phyloP scores from a whole-genome alignment of 1,140 invertebrate species.

The Saccostrea cuccullata region DNA sequence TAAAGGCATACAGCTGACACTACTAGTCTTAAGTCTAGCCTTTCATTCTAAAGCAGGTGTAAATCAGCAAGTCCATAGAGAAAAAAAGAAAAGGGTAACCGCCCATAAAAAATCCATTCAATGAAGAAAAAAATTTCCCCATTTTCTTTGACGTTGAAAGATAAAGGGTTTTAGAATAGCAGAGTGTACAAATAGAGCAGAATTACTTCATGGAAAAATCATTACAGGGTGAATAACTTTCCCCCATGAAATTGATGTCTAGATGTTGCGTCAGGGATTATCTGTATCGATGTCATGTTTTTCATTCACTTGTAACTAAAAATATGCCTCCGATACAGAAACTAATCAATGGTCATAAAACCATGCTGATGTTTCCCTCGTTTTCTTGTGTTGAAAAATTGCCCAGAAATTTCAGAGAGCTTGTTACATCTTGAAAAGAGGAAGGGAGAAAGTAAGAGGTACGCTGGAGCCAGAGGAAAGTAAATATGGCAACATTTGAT shows the following conservation, averaged over 20 bases:
- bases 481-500: slow-evolving; percentile 24
- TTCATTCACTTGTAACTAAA: neutral
- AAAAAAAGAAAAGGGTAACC: neutral
- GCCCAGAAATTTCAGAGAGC: slow-evolving; percentile 20
- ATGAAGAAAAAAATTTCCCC: neutral
- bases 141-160: neutral
- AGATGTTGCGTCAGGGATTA: slow-evolving; percentile 9
- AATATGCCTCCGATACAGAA: slow-evolving; percentile 13
- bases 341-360: slow-evolving; percentile 1
- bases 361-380: neutral
- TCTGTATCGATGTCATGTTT: slow-evolving; percentile 26
- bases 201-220: neutral
- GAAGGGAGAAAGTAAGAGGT: neutral
- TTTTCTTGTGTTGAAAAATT: slow-evolving; percentile 7
- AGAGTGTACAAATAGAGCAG: neutral
- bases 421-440: neutral
- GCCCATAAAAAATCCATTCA: slow-evolving; percentile 24
- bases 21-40: neutral
- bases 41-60: slow-evolving; percentile 21
- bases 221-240: slow-evolving; percentile 25
- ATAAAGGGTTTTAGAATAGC: slow-evolving; percentile 10
- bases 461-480: neutral
- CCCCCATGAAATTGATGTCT: slow-evolving; percentile 7
- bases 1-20: neutral
- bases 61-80: neutral